A percentile compares a stretch with the other conserved stretches of the same genome.
Evolutionary conservation across 2,888 invertebrate genomes (phyloP).

Genomic region (Boloria euphrosyne): DNA sequence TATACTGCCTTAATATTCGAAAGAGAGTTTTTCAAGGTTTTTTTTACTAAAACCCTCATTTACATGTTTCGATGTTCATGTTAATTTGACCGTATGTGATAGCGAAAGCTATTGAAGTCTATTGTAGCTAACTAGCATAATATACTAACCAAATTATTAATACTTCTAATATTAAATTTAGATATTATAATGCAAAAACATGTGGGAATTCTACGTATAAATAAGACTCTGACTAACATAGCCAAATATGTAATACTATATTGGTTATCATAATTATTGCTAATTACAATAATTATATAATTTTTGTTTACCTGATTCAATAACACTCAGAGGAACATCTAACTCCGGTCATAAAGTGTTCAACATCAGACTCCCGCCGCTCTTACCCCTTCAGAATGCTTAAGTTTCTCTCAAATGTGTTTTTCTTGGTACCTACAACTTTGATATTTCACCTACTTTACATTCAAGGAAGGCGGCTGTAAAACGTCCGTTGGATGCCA

Average conservation of each 20-base stretch:
- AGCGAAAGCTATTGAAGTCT: neutral
- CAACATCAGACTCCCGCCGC: slow-evolving; percentile 18
- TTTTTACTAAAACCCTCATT: slow-evolving; percentile 20
- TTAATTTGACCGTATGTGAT: slow-evolving; percentile 26
- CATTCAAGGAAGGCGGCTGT: slow-evolving; percentile 44
- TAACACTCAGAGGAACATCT: slow-evolving; percentile 19
- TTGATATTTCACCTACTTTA: slow-evolving; percentile 47
- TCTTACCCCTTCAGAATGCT: slow-evolving; percentile 31
- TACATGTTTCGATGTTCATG: slow-evolving; percentile 31
- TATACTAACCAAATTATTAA: too few species aligned
- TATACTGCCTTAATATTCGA: slow-evolving; percentile 50
- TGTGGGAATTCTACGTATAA: too few species aligned
- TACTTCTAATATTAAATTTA: too few species aligned
- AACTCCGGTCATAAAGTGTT: slow-evolving; percentile 35
- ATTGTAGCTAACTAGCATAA: neutral
- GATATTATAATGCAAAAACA: too few species aligned
- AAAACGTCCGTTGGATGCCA: slow-evolving; percentile 45
- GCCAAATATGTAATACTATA: too few species aligned
- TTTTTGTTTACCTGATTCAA: slow-evolving; percentile 24
- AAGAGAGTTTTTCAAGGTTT: slow-evolving; percentile 29
- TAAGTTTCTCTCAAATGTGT: slow-evolving; percentile 44
- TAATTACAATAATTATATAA: slow-evolving; percentile 11
- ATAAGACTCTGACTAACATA: too few species aligned
- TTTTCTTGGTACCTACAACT: slow-evolving; percentile 44
- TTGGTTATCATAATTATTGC: too few species aligned